Evolutionary conservation across 30 jellyfish, hydroid and myxozoan genomes (phyloP), one percentile per base, ranked within the genome.

Genomic region (Mastigias papua): DNA sequence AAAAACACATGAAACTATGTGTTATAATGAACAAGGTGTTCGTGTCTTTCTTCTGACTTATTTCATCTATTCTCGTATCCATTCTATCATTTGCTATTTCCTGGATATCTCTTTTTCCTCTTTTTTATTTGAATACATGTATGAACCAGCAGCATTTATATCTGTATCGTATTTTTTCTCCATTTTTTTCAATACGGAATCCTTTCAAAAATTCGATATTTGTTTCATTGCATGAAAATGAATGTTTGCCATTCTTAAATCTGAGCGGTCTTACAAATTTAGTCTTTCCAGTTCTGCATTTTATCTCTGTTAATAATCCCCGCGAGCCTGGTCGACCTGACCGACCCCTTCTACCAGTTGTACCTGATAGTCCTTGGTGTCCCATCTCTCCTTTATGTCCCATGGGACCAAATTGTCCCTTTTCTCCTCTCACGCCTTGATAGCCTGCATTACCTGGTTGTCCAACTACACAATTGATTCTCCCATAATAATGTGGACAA

Each of bases 381-480:
- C 99, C 99, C 78, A 28, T 86, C 33, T 76, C 90, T 21, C 99
- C 99, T 42, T 80, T 78, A 33, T 50, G 64, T 15, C 99, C 99
- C 19, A 8, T 26, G 26, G 78, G 94, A 7, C 99, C 99, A 10
- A 11, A 22, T 31, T 26, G 48, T 8, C 97, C 98, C 78, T 34
- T 84, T n/a, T 54, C 89, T 32, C 98, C 98, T 29, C 29, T 37
- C 13, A 7, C 19, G n/a, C 98, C 98, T 1, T 62, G 92, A 22
- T 29, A 37, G 3, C 98, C 98, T 23, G 27, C 76, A 10, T 29
- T 26, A 1, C 98, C 98, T 27, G 42, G 72, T 5, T 35, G 90
- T 5, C 94, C 97, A 9, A 70, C 73, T 57, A 73, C 90, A 46
- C 90, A 80, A 62, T 72, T 46, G 33, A 65, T 28, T 62, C n/a